A percentile compares a stretch with the other conserved stretches of the same genome.
These are phyloP conservation scores for Muraenolepis orangiensis DNA, from an alignment of 2,797 vertebrate genomes.

Conservation along the genomic window DNA sequence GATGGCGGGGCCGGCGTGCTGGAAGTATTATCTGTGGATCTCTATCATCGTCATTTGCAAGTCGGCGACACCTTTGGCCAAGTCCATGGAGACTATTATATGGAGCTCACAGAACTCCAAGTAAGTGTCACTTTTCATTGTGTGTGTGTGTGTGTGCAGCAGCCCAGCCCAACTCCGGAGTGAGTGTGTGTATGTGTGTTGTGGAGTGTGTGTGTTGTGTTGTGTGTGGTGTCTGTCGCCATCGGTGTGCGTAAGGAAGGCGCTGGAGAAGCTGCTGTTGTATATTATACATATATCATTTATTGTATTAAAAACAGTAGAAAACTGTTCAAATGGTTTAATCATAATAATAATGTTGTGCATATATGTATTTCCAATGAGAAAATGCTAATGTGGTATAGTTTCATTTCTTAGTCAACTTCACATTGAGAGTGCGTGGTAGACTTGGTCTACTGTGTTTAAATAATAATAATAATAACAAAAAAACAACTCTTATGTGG, in stretches of 20 bases:
- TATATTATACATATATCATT: too few relatives aligned
- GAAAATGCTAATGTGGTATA: too few relatives aligned
- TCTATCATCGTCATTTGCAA: slow-evolving; percentile 74
- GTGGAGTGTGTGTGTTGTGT: too few relatives aligned
- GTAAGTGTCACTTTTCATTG: slow-evolving; percentile 70
- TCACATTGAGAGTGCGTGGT: too few relatives aligned
- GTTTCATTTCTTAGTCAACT: too few relatives aligned
- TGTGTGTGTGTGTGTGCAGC: slow-evolving; percentile 19
- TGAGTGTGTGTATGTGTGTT: slow-evolving; percentile 31
- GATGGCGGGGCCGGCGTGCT: slow-evolving; percentile 72
- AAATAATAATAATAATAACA: not conserved
- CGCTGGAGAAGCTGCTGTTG: slow-evolving; percentile 46
- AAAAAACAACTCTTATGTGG: not conserved
- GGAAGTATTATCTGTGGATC: slow-evolving; percentile 80
- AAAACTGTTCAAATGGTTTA: too few relatives aligned
- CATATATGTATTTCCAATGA: too few relatives aligned
- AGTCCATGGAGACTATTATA: slow-evolving; percentile 75
- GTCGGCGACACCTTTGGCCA: slow-evolving; percentile 68
- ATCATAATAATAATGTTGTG: too few relatives aligned
- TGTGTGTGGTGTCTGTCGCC: too few relatives aligned
- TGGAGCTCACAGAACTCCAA: slow-evolving; percentile 77
- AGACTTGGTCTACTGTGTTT: too few relatives aligned
- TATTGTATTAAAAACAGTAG: too few relatives aligned
- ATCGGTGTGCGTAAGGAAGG: slow-evolving; percentile 32
- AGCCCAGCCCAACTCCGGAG: slow-evolving; percentile 39